Conservation (phyloP, 2,113 vertebrate genomes). For the Silurus glanis region DNA sequence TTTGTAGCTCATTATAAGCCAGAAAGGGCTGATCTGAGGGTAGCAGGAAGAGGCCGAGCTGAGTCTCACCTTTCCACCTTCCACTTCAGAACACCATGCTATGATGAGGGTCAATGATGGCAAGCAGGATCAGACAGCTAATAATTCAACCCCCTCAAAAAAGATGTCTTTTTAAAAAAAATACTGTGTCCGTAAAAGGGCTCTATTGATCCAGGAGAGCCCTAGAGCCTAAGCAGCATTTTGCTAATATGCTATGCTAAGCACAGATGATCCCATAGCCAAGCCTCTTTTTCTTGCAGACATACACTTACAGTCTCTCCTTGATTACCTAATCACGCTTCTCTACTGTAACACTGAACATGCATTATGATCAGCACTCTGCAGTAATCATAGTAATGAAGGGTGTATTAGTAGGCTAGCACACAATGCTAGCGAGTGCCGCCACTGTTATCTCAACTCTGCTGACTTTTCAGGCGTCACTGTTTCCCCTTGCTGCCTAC, state of each 20-base stretch:
- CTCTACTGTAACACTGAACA: constrained; percentile 18
- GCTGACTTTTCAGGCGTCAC: constrained; percentile 26
- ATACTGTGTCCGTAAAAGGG: constrained; percentile 72
- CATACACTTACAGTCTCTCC: constrained; percentile 30
- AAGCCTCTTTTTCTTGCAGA: constrained; percentile 12
- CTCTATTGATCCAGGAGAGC: constrained; percentile 69
- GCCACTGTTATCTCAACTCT: constrained; percentile 33
- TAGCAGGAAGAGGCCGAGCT: neutral
- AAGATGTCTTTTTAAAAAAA: constrained; percentile 53
- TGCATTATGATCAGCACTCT: constrained; percentile 47
- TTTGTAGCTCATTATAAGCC: constrained; percentile 13
- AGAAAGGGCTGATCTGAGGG: constrained; percentile 23
- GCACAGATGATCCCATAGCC: constrained; percentile 55
- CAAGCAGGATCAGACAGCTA: constrained; percentile 74
- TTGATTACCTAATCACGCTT: constrained; percentile 29
- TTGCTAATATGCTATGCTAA: constrained; percentile 70
- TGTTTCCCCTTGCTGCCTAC: constrained; percentile 12
- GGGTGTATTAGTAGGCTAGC: constrained; percentile 26
- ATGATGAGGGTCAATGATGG: constrained; percentile 68
- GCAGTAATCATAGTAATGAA: constrained; percentile 52
- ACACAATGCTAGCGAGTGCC: constrained; percentile 25
- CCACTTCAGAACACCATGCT: constrained; percentile 64
- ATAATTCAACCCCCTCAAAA: constrained; percentile 75
- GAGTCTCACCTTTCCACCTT: constrained; percentile 35
- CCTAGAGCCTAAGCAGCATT: constrained; percentile 71